Evolutionary conservation across 2,888 invertebrate species (phyloP), one percentile per base, ranked within the genome.

Genomic region (Iselma pallidipennis): DNA sequence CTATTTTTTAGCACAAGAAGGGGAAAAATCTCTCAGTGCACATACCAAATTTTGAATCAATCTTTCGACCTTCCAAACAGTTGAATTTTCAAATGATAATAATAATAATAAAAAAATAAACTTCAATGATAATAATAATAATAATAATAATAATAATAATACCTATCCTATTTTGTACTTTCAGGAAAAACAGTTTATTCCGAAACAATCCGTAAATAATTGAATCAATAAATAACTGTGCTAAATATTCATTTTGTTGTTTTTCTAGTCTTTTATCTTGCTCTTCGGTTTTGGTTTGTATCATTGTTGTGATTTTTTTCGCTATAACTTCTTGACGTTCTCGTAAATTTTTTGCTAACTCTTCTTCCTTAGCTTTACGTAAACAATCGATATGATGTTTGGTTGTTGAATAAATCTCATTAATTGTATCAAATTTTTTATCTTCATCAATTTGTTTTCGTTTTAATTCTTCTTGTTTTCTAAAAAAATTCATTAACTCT

Each of bases 221-320:
- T n/a, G n/a, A n/a, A n/a, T n/a, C n/a, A n/a, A n/a, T n/a, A n/a
- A n/a, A n/a, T n/a, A n/a, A 81, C 71, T 77, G 76, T 12, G 78
- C 73, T 7, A 81, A 81, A 71, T 77, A 77, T 76, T 87, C 85
- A 12, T 76, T 79, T 25, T 84, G 70, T 12, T 86, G 87, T 29
- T 84, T 85, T 14, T 83, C 78, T 0, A 85, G 33, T 19, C 50
- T 26, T 31, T 81, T 73, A 1, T 78, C 71, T 55, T 85, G 83
- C 50, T 52, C 66, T 54, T 66, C 71, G 9, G 68, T 64, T 62
- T 66, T 71, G 1, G 66, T 65, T 57, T 66, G 59, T 61, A 68
- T 66, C 23, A 68, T 70, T 14, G 70, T 70, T n/a, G 63, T 59
- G 7, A 75, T 74, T 62, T 70, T 54, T 56, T 67, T 57, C 1